phyloP scores from a whole-genome alignment of 2,113 vertebrate genomes.

The Parotia lawesii region DNA sequence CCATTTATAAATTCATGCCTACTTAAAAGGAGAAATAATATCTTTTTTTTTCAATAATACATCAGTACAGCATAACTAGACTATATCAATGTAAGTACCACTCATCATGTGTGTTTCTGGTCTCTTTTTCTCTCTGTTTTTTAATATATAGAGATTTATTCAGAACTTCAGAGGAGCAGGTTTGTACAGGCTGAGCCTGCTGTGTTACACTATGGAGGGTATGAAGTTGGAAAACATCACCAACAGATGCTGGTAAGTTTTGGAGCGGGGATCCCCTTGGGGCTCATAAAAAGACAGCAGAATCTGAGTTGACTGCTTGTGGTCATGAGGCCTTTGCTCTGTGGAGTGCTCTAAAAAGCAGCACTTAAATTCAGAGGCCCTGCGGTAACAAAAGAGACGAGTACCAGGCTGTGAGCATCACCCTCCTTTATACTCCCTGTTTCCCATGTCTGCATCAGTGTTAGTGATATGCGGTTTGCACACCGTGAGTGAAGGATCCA shows the following conservation, averaged over 20 bases:
- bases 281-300: background rate
- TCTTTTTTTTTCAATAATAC: background rate
- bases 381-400: fast-evolving
- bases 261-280: background rate
- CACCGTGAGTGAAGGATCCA: background rate
- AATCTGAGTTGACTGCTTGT: background rate
- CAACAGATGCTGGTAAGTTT: constrained; percentile 79
- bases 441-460: background rate
- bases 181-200: constrained; percentile 81
- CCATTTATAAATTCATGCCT: background rate
- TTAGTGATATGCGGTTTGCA: background rate
- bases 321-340: background rate
- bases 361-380: background rate
- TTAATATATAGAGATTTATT: constrained; percentile 76
- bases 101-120: background rate
- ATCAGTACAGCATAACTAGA: background rate
- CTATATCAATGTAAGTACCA: background rate
- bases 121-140: background rate
- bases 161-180: constrained; percentile 74
- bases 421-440: background rate
- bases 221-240: constrained; percentile 79
- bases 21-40: background rate
- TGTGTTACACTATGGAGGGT: constrained; percentile 89
- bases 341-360: background rate
- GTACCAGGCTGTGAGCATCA: background rate